Evolutionary conservation across 2,797 vertebrate species (phyloP).

Genomic region (Menidia menidia): DNA sequence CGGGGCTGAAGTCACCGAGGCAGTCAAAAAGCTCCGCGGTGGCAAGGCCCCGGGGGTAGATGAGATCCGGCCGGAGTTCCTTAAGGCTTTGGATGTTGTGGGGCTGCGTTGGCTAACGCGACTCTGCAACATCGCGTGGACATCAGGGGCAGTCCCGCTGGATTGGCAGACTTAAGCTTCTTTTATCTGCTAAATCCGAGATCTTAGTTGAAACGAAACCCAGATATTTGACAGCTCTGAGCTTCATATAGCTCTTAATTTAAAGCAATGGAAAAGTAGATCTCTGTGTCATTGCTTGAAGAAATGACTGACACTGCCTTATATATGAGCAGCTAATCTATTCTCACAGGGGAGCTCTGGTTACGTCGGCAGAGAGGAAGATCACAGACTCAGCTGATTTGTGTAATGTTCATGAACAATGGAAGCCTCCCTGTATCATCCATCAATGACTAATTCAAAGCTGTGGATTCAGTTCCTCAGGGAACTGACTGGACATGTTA

Average conservation of each 20-base stretch:
- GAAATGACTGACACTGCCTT: conserved; percentile 39
- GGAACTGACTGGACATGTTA: conserved; percentile 46
- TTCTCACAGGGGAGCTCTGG: conserved; percentile 32
- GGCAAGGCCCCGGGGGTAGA: no score
- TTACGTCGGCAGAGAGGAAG: conserved; percentile 51
- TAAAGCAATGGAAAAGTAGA: conserved; percentile 20
- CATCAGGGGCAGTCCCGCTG: no score
- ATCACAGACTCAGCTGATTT: conserved; percentile 59
- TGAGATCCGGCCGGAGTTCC: no score
- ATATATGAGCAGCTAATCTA: conserved; percentile 57
- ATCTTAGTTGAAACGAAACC: conserved; percentile 21
- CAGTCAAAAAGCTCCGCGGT: no score
- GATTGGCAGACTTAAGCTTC: no score
- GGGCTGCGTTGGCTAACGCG: no score
- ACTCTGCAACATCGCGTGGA: no score
- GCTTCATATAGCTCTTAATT: conserved; percentile 23
- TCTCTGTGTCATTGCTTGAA: conserved; percentile 18
- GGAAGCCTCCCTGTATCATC: conserved; percentile 57
- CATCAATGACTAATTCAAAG: conserved; percentile 59
- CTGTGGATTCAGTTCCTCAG: conserved; percentile 37
- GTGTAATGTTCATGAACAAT: conserved; percentile 63
- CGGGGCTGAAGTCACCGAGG: no score
- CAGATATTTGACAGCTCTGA: conserved; percentile 11
- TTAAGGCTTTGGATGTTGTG: no score
- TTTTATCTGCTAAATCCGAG: conserved; percentile 16